These are phyloP conservation scores for Tangara arthus DNA, from an alignment of 2,797 vertebrate species.

Conservation along the genomic window DNA sequence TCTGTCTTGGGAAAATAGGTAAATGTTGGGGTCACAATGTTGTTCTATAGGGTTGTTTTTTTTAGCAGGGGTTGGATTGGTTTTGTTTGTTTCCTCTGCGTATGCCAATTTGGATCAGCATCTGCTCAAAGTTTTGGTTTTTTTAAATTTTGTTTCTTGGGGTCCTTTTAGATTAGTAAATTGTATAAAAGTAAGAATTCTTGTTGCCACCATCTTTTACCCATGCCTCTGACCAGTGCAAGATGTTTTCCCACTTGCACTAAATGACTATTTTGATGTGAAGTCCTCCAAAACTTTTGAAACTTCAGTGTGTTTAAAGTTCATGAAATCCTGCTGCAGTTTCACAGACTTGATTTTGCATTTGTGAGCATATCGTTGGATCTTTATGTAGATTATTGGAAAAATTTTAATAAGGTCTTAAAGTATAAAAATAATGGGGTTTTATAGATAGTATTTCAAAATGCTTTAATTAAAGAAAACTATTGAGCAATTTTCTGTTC, in stretches of 20 bases:
- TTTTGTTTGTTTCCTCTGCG: background rate
- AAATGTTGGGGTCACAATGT: background rate
- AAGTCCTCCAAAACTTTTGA: background rate
- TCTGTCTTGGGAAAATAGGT: background rate
- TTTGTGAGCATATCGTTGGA: background rate
- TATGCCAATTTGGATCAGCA: background rate
- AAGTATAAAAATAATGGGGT: background rate
- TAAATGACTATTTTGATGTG: background rate
- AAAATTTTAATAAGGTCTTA: background rate
- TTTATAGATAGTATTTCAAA: background rate
- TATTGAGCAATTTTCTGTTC: background rate
- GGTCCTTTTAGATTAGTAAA: background rate
- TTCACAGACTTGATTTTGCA: background rate
- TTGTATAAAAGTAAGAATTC: background rate
- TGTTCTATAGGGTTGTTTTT: background rate
- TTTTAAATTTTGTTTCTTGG: background rate
- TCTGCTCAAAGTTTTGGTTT: background rate
- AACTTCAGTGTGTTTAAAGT: background rate
- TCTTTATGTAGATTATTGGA: background rate
- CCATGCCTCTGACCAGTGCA: background rate
- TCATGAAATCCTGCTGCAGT: background rate
- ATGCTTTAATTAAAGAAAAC: background rate
- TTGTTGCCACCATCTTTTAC: background rate
- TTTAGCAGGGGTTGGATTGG: accelerated
- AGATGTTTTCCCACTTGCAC: background rate